A percentile compares a stretch with the other conserved stretches of the same genome.
phyloP scores from a whole-genome alignment of 2,113 vertebrate species.

The Pardalotus punctatus region DNA sequence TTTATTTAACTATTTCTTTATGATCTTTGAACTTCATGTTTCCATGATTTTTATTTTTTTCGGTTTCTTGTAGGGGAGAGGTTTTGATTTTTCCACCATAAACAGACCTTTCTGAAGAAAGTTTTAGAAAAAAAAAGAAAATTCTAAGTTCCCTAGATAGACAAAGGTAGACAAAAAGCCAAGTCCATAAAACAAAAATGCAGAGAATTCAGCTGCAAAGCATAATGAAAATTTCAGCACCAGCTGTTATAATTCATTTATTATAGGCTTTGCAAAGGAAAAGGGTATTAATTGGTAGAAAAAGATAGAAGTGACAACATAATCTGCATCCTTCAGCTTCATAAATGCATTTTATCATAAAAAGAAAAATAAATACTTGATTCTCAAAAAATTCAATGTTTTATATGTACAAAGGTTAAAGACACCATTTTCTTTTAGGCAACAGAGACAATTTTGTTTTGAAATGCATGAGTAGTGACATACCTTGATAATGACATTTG shows the following conservation, averaged over 20 bases:
- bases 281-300: not conserved
- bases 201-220: not conserved
- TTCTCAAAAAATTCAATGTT: not conserved
- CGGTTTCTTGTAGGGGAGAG: accelerated
- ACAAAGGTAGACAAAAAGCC: not conserved
- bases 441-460: not conserved
- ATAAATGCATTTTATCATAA: not conserved
- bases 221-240: not conserved
- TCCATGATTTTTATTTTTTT: not conserved
- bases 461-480: not conserved
- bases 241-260: not conserved
- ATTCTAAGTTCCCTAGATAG: not conserved
- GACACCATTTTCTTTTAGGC: not conserved
- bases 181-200: not conserved
- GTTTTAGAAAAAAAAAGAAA: not conserved
- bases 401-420: not conserved
- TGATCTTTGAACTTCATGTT: not conserved
- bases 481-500: not conserved
- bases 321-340: not conserved
- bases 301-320: not conserved
- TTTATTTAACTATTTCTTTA: not conserved
- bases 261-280: not conserved
- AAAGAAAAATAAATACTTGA: not conserved
- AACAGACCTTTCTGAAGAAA: not conserved
- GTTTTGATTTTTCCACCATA: not conserved